These are phyloP conservation scores for Teleogryllus occipitalis DNA, from an alignment of 1,140 invertebrate genomes.

Conservation along the genomic window DNA sequence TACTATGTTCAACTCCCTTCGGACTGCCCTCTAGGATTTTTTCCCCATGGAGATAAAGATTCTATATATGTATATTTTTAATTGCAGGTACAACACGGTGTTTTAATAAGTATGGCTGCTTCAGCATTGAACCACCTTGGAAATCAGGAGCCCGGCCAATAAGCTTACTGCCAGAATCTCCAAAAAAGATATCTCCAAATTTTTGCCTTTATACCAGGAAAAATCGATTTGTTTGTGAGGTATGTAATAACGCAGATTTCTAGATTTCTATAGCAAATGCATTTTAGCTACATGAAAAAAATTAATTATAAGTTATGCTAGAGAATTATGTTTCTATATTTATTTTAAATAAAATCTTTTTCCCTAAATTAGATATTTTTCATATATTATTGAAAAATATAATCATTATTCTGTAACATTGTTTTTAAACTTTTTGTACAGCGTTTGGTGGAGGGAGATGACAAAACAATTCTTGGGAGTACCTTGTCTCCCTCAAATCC, in stretches of 20 bases:
- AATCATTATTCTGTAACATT: too few species aligned
- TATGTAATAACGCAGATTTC: slow-evolving; percentile 20
- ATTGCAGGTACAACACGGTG: background rate
- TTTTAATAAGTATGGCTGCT: background rate
- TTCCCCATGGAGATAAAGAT: too few species aligned
- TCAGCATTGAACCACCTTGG: background rate
- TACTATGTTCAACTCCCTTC: too few species aligned
- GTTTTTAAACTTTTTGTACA: slow-evolving; percentile 34
- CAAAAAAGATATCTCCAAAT: slow-evolving; percentile 45
- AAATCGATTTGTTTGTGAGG: slow-evolving; percentile 42
- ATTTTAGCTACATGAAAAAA: too few species aligned
- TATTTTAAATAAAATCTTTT: background rate
- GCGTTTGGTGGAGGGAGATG: slow-evolving; percentile 43
- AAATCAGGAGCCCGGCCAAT: slow-evolving; percentile 48
- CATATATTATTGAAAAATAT: too few species aligned
- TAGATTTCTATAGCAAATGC: background rate
- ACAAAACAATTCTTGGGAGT: slow-evolving; percentile 30
- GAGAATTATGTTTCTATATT: too few species aligned
- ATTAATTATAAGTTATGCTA: too few species aligned
- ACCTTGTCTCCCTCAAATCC: slow-evolving; percentile 49
- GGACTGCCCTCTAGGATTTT: too few species aligned
- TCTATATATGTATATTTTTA: too few species aligned
- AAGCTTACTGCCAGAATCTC: slow-evolving; percentile 61
- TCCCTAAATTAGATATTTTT: too few species aligned
- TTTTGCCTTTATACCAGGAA: slow-evolving; percentile 43